phyloP scores from a whole-genome alignment of 2,888 invertebrate species.

The Spicauda simplicius region DNA sequence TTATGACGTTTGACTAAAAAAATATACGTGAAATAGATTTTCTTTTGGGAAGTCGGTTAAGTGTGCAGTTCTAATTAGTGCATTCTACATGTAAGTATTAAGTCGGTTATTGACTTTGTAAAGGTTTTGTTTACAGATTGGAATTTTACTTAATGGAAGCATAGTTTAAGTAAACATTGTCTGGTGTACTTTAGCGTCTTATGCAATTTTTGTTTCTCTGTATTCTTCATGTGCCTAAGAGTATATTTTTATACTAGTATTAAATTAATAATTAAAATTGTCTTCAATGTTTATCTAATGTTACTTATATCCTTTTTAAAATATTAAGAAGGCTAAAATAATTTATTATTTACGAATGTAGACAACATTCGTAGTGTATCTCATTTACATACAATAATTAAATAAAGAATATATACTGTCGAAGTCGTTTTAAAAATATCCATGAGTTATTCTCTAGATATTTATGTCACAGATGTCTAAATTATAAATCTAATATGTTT shows the following conservation, averaged over 20 bases:
- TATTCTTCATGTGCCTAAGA: too few species aligned
- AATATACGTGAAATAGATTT: too few species aligned
- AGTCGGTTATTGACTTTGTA: conserved; percentile 7
- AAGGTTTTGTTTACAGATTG: neutral
- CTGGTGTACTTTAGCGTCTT: neutral
- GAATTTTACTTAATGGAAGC: neutral
- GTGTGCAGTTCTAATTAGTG: conserved; percentile 61
- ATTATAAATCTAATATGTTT: conserved; percentile 21
- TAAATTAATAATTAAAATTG: too few species aligned
- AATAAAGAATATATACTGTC: neutral
- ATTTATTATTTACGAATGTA: too few species aligned
- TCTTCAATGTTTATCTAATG: too few species aligned
- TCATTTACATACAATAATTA: neutral
- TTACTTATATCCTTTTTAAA: too few species aligned
- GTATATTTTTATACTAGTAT: too few species aligned
- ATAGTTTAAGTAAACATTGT: neutral
- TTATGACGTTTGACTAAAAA: conserved; percentile 56
- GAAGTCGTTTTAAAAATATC: neutral
- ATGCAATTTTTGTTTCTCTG: neutral
- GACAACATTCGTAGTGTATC: too few species aligned
- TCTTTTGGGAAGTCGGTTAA: too few species aligned
- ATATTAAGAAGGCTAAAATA: too few species aligned
- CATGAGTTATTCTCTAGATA: neutral
- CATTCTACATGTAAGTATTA: conserved; percentile 60
- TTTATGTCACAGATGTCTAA: conserved; percentile 9